A percentile compares a stretch with the other conserved stretches of the same genome.
Evolutionary conservation across 2,113 vertebrate species (phyloP).

Genomic region (Neopipo cinnamomea): DNA sequence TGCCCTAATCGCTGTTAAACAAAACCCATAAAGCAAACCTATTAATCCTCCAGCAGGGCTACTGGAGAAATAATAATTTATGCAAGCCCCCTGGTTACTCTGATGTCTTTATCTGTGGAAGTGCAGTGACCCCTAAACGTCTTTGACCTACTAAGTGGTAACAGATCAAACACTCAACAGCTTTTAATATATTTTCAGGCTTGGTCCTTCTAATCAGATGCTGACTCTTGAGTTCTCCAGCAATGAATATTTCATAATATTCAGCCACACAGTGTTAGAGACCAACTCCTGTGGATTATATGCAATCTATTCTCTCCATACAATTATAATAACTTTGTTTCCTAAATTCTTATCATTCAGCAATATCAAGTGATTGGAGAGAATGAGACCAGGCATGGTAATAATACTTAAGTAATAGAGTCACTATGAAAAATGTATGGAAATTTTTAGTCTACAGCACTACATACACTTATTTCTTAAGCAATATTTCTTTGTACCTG

Average conservation of each 20-base stretch:
- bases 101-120: constrained; percentile 40
- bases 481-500: not conserved
- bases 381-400: not conserved
- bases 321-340: not conserved
- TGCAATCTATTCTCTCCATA: not conserved
- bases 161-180: constrained; percentile 40
- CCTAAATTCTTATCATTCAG: not conserved
- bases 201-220: constrained; percentile 7
- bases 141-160: constrained; percentile 54
- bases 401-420: not conserved
- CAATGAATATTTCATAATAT: not conserved
- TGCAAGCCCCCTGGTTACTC: constrained; percentile 7
- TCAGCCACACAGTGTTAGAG: not conserved
- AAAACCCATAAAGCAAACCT: constrained; percentile 44
- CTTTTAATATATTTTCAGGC: constrained; percentile 22
- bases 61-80: constrained; percentile 53
- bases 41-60: constrained; percentile 58
- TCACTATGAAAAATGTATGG: not conserved
- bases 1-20: not conserved
- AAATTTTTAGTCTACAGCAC: not conserved
- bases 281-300: not conserved
- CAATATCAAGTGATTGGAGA: not conserved
- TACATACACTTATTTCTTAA: not conserved
- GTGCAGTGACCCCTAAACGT: constrained; percentile 44
- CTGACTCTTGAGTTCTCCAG: not conserved